Evolutionary conservation across 1,140 invertebrate species (phyloP).

Genomic region (Condylostylus longicornis): DNA sequence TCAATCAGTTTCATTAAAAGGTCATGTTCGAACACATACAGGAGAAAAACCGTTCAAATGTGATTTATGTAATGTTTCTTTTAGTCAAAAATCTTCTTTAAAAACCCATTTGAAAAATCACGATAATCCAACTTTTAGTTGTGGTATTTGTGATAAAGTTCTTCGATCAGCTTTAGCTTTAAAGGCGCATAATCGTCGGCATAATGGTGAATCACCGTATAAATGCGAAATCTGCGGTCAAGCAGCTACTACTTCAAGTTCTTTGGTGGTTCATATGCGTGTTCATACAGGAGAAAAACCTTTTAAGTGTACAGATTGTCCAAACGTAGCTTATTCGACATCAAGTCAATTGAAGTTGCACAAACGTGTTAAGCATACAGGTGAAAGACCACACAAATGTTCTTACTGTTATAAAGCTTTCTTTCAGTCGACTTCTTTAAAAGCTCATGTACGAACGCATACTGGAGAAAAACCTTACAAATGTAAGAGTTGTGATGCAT

Average conservation of each 20-base stretch:
- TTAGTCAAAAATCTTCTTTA: conserved; percentile 41
- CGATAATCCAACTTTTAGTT: no score
- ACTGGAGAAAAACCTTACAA: conserved; percentile 67
- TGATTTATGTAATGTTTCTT: conserved; percentile 43
- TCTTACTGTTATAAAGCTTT: background rate
- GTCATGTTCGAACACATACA: conserved; percentile 41
- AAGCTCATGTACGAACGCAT: conserved; percentile 66
- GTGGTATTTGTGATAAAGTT: no score
- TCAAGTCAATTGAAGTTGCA: conserved; percentile 14
- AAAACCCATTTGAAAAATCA: conserved; percentile 49
- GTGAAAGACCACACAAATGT: background rate
- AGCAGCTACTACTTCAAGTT: conserved; percentile 24
- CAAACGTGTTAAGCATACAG: conserved; percentile 10
- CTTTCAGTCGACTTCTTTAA: no score
- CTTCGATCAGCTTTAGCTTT: no score
- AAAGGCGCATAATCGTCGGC: no score
- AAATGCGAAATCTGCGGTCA: conserved; percentile 24
- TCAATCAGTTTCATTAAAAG: conserved; percentile 17
- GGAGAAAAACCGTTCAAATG: conserved; percentile 38
- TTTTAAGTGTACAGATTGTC: conserved; percentile 34
- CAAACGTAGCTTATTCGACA: conserved; percentile 36
- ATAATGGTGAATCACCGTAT: conserved; percentile 26
- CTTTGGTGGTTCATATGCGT: conserved; percentile 35
- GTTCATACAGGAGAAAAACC: conserved; percentile 52
- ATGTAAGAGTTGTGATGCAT: conserved; percentile 55